These are phyloP conservation scores for Struthio camelus DNA, from an alignment of 2,113 vertebrate species.

Conservation along the genomic window DNA sequence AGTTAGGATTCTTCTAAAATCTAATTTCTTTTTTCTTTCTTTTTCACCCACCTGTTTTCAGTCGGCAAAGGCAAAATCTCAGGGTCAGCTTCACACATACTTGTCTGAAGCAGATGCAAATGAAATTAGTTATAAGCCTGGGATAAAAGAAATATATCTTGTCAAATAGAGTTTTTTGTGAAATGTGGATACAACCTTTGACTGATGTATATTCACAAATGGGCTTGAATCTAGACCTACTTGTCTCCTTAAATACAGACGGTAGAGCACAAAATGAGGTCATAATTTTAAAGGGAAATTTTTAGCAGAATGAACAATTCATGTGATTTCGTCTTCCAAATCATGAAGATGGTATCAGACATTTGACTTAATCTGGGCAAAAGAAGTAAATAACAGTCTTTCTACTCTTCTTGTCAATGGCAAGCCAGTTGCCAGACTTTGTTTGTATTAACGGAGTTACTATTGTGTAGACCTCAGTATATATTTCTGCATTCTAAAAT, in stretches of 20 bases:
- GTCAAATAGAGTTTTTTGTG: not conserved
- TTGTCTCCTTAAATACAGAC: not conserved
- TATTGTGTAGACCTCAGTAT: not conserved
- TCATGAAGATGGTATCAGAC: not conserved
- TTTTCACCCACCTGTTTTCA: constrained; percentile 5
- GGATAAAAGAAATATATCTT: constrained; percentile 27
- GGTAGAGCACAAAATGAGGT: not conserved
- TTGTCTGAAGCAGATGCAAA: constrained; percentile 36
- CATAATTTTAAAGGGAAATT: not conserved
- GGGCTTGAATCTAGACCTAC: not conserved
- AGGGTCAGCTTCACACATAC: not conserved
- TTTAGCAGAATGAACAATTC: not conserved
- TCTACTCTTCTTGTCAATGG: not conserved
- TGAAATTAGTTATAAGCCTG: not conserved
- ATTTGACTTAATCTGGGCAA: not conserved
- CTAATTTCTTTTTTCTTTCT: not conserved
- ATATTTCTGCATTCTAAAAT: not conserved
- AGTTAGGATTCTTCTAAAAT: constrained; percentile 15
- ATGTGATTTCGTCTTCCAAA: not conserved
- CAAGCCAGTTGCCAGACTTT: not conserved
- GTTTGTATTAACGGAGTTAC: not conserved
- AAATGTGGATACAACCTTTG: not conserved
- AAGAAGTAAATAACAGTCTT: not conserved
- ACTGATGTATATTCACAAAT: not conserved
- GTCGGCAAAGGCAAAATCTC: not conserved